Percentiles rank a stretch among this genome's conserved stretches.
Evolutionary conservation across 2,888 invertebrate genomes (phyloP).

Genomic region (Machimus rusticus): DNA sequence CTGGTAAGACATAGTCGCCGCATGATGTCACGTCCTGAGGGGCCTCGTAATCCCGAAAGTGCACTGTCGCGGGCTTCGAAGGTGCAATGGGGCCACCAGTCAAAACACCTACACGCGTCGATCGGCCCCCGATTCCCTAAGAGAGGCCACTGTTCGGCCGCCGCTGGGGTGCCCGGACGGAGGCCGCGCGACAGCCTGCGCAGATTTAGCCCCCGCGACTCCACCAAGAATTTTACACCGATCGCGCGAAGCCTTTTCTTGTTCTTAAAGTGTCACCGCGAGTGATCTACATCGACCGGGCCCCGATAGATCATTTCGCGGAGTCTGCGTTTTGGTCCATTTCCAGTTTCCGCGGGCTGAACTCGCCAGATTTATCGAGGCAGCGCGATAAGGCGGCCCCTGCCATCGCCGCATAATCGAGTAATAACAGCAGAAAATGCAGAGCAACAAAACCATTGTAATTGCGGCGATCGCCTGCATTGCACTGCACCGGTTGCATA

Average conservation of each 20-base stretch:
- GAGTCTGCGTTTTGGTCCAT: neutral
- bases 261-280: constrained; percentile 25
- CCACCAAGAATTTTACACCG: neutral
- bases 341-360: constrained; percentile 12
- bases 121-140: constrained; percentile 25
- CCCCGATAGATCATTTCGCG: constrained; percentile 28
- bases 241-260: neutral
- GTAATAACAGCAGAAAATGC: neutral
- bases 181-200: neutral
- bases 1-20: neutral
- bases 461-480: constrained; percentile 8
- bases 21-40: neutral
- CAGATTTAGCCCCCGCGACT: neutral
- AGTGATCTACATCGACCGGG: constrained; percentile 16
- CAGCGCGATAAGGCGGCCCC: constrained; percentile 1
- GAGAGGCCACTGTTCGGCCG: neutral
- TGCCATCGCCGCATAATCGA: constrained; percentile 7
- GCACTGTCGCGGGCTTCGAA: neutral
- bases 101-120: constrained; percentile 19
- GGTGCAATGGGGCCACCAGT: constrained; percentile 30
- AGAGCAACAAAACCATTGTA: neutral
- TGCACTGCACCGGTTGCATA: neutral
- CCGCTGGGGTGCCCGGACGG: neutral
- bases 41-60: neutral
- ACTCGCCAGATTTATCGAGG: constrained; percentile 29